Evolutionary conservation across 2,888 invertebrate genomes (phyloP).

Genomic region (Stenodera caucasica): DNA sequence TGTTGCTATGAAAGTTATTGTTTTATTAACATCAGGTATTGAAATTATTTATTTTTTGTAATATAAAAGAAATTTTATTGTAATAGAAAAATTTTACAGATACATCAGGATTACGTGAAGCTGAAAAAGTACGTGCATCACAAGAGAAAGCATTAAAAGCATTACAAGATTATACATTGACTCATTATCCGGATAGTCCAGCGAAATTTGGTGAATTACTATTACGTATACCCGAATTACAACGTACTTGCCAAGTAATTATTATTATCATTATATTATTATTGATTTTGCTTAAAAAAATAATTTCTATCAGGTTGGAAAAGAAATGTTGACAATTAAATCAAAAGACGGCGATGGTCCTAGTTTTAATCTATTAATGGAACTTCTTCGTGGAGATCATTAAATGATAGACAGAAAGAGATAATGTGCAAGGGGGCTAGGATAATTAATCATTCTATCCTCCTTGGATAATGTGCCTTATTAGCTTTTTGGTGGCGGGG

Average conservation of each 20-base stretch:
- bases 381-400: constrained; percentile 91
- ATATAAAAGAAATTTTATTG: neutral
- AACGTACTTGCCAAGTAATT: constrained; percentile 88
- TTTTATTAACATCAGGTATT: constrained; percentile 86
- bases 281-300: too few species aligned
- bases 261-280: neutral
- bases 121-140: constrained; percentile 90
- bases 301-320: too few species aligned
- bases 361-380: constrained; percentile 94
- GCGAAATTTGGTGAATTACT: constrained; percentile 94
- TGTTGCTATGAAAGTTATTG: constrained; percentile 94
- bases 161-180: constrained; percentile 86
- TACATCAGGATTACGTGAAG: constrained; percentile 88
- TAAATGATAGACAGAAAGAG: constrained; percentile 54
- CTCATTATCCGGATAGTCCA: constrained; percentile 89
- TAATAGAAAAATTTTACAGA: constrained; percentile 59
- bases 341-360: constrained; percentile 88
- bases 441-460: too few species aligned
- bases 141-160: constrained; percentile 94
- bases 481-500: constrained; percentile 53
- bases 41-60: constrained; percentile 13
- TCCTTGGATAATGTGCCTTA: too few species aligned
- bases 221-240: constrained; percentile 90
- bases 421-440: too few species aligned
- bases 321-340: constrained; percentile 87